phyloP scores from a whole-genome alignment of 2,113 vertebrate species.

The Lichenostomus cassidix region DNA sequence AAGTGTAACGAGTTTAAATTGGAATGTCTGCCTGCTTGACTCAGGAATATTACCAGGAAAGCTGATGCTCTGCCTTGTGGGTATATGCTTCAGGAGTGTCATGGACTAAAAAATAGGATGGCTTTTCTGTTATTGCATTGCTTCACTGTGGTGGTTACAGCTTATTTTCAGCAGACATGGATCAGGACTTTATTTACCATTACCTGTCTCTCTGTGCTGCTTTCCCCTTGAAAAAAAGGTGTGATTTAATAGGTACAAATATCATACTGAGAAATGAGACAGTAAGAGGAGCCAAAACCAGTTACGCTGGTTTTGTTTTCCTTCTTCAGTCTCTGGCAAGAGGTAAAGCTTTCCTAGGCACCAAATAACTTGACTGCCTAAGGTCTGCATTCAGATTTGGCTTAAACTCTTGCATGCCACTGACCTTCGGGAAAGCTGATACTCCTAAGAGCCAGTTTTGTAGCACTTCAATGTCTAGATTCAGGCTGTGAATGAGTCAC shows the following conservation, averaged over 20 bases:
- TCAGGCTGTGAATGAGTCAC: neutral
- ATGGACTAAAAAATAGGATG: slow-evolving; percentile 10
- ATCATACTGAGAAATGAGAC: neutral
- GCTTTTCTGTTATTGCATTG: neutral
- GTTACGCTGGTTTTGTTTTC: neutral
- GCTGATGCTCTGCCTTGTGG: neutral
- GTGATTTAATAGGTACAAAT: neutral
- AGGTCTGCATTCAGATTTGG: neutral
- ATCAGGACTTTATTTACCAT: neutral
- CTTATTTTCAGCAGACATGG: slow-evolving; percentile 15
- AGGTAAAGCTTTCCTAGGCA: neutral
- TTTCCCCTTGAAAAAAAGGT: neutral
- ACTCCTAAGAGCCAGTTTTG: neutral
- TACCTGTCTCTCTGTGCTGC: neutral
- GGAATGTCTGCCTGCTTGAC: slow-evolving; percentile 29
- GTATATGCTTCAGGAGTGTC: neutral
- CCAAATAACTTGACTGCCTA: neutral
- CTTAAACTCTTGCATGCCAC: neutral
- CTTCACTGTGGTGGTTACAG: neutral
- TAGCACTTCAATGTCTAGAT: neutral
- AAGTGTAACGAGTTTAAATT: slow-evolving; percentile 33
- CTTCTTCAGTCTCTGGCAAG: neutral
- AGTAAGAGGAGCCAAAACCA: neutral
- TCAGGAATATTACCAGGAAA: neutral
- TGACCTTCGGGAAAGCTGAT: neutral